Conservation (phyloP, 2,888 invertebrate species). For the Nomada ferruginata region DNA sequence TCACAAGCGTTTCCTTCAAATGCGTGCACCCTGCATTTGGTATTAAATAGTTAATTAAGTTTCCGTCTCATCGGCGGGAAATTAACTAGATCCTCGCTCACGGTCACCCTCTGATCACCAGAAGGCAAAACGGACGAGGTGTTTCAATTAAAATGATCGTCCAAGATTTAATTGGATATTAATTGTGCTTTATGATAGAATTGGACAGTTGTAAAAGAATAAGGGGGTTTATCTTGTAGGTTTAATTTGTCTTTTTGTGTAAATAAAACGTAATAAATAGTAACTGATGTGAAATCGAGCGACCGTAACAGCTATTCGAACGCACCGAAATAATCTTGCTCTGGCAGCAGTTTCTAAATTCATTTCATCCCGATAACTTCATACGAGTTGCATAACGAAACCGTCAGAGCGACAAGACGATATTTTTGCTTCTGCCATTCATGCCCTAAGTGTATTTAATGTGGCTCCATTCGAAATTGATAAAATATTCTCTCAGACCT, state of each 20-base stretch:
- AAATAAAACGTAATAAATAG: background rate
- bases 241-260: too few relatives aligned
- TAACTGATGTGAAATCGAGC: background rate
- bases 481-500: too few relatives aligned
- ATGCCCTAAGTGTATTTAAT: background rate
- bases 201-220: too few relatives aligned
- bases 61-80: constrained; percentile 10
- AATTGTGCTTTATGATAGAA: background rate
- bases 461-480: background rate
- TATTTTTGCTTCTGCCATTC: background rate
- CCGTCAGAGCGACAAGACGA: constrained; percentile 5
- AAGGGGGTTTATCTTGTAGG: too few relatives aligned
- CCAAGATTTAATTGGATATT: background rate
- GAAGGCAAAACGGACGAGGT: too few relatives aligned
- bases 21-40: background rate
- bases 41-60: constrained; percentile 25
- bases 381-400: constrained; percentile 22
- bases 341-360: constrained; percentile 32
- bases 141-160: background rate
- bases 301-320: constrained; percentile 20
- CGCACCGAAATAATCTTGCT: constrained; percentile 30
- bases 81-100: constrained; percentile 8
- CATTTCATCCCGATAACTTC: constrained; percentile 28
- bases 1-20: constrained; percentile 35
- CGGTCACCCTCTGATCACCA: background rate